phyloP scores from a whole-genome alignment of 2,113 vertebrate species.

The Cyanoderma ruficeps region DNA sequence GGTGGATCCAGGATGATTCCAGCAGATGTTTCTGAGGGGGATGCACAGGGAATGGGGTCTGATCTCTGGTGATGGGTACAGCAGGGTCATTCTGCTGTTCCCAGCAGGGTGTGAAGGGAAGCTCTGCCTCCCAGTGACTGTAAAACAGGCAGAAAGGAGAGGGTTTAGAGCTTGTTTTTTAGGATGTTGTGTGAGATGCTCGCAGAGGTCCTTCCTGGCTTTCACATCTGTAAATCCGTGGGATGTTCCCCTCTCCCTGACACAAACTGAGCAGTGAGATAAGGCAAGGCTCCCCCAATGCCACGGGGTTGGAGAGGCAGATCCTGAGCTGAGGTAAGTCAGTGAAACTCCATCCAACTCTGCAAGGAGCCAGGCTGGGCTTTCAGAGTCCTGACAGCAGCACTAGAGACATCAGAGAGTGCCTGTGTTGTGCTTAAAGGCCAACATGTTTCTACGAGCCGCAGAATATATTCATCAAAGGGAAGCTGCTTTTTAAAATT shows the following conservation, averaged over 20 bases:
- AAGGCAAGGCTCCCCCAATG: neutral
- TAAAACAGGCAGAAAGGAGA: neutral
- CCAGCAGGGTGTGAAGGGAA: neutral
- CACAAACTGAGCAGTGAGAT: neutral
- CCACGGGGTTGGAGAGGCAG: neutral
- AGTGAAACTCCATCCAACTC: neutral
- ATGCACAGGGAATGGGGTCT: neutral
- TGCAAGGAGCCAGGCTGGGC: neutral
- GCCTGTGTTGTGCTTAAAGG: conserved; percentile 23
- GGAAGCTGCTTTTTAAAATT: conserved; percentile 54
- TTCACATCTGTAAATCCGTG: neutral
- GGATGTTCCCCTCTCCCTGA: neutral
- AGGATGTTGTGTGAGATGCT: accelerated
- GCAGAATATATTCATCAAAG: conserved; percentile 67
- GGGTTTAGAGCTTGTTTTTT: neutral
- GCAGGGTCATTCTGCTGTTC: neutral
- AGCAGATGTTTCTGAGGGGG: neutral
- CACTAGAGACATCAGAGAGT: neutral
- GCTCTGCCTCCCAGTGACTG: neutral
- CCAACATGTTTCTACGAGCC: conserved; percentile 50
- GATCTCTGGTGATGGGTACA: neutral
- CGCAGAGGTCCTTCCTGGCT: neutral
- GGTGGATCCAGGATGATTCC: neutral
- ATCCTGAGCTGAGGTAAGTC: neutral
- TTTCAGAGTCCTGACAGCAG: neutral